Evolutionary conservation across 2,888 invertebrate genomes (phyloP).

Genomic region (Lissonota sp.): DNA sequence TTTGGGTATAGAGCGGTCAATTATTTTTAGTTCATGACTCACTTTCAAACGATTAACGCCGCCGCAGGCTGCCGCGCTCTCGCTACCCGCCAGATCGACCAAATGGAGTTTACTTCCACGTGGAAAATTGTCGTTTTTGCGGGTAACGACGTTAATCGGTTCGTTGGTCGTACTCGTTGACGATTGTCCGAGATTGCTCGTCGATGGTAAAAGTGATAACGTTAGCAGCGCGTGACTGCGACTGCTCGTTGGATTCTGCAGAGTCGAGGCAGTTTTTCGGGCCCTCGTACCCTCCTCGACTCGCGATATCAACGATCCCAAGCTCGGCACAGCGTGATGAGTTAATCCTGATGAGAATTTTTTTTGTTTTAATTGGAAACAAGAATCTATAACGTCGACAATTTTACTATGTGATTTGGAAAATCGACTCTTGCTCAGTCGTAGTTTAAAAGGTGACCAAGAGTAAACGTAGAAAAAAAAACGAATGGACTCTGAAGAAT

Average conservation of each 20-base stretch:
- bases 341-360: constrained; percentile 86
- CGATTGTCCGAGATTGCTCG: constrained; percentile 86
- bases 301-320: constrained; percentile 86
- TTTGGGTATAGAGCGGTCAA: constrained; percentile 5
- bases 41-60: constrained; percentile 83
- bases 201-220: constrained; percentile 86
- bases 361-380: neutral
- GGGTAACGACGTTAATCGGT: constrained; percentile 38
- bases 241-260: constrained; percentile 89
- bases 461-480: no score
- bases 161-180: constrained; percentile 55
- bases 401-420: neutral
- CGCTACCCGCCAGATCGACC: constrained; percentile 90
- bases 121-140: constrained; percentile 84
- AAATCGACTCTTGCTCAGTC: no score
- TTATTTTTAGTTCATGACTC: constrained; percentile 73
- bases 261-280: constrained; percentile 89
- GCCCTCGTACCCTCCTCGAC: constrained; percentile 87
- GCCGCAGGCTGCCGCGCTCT: constrained; percentile 85
- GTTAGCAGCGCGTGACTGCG: constrained; percentile 91
- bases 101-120: constrained; percentile 88
- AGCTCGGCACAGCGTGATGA: constrained; percentile 86
- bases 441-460: no score
- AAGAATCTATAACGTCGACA: neutral
- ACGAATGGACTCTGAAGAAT: constrained; percentile 12